Evolutionary conservation across 1,140 invertebrate species (phyloP), one percentile per base, ranked within the genome.

Genomic region (Campoletis sonorensis): DNA sequence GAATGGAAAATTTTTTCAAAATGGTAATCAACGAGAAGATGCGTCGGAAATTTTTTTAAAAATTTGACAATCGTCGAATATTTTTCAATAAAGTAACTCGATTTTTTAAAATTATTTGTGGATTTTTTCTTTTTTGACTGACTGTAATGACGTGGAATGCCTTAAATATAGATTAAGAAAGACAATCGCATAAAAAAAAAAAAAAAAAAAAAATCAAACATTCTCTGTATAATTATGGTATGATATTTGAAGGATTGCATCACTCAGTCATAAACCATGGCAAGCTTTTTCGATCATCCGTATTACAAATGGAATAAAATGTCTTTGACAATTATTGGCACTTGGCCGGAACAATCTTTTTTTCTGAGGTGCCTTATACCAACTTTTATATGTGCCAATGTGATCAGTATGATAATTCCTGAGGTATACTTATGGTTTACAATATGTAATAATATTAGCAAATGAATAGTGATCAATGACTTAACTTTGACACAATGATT

Each of bases 291-390:
- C 45, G 51, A 76, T 58, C 73, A 76, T 18, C 49, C 26, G 23
- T 76, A 58, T 21, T 76, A 76, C 73, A 58, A 16, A 58, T 58
- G 18, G 45, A 76, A 76, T 27, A 76, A 76, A 33, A 16, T 30
- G 7, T 76, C 30, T 18, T 18, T 76, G 23, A 58, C 23, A 1
- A 10, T 13, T 4, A 15, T 76, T 16, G 73, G 73, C 73, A 58
- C 37, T 11, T 76, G 73, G 73, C 73, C 73, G 16, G 73, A 76
- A 76, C 73, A 76, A 51, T 18, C 49, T 30, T 76, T 76, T 49
- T 58, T 76, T 51, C n/a, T 33, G 73, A 76, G 73, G 18, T 58
- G 73, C 26, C 15, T 58, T 4, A 27, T 54, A 18, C 45, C 51
- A 23, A 27, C 27, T 54, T 1, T 58, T 15, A n/a, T 51, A 8